These are phyloP conservation scores for Phoxinus dragarum DNA, from an alignment of 2,797 vertebrate species.

Conservation along the genomic window DNA sequence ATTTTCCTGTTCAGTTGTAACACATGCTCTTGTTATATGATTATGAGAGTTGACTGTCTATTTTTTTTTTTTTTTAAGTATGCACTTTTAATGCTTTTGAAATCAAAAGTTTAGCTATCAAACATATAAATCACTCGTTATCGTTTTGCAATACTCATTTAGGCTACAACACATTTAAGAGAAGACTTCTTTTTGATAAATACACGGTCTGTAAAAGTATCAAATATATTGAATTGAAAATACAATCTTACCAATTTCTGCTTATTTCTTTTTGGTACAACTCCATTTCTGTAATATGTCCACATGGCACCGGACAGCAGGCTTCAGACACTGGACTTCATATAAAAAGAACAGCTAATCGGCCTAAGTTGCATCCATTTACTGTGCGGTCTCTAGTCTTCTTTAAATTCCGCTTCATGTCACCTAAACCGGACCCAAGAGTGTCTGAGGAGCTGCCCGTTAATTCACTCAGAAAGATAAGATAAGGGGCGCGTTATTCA, in stretches of 20 bases:
- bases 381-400: not conserved
- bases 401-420: not conserved
- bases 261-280: slow-evolving; percentile 60
- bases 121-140: not conserved
- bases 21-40: not conserved
- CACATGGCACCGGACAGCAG: slow-evolving; percentile 62
- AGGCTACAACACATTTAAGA: not conserved
- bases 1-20: slow-evolving; percentile 61
- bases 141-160: not conserved
- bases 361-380: not conserved
- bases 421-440: no score
- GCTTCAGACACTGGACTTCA: not conserved
- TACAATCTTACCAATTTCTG: slow-evolving; percentile 50
- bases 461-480: not conserved
- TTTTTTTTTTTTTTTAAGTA: not conserved
- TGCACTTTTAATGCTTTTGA: not conserved
- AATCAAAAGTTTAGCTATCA: not conserved
- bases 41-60: not conserved
- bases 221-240: not conserved
- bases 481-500: not conserved
- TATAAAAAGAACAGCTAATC: not conserved
- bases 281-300: slow-evolving; percentile 63
- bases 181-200: not conserved
- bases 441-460: not conserved
- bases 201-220: not conserved